phyloP scores from a whole-genome alignment of 2,797 vertebrate genomes.

The Propithecus deckenii region DNA sequence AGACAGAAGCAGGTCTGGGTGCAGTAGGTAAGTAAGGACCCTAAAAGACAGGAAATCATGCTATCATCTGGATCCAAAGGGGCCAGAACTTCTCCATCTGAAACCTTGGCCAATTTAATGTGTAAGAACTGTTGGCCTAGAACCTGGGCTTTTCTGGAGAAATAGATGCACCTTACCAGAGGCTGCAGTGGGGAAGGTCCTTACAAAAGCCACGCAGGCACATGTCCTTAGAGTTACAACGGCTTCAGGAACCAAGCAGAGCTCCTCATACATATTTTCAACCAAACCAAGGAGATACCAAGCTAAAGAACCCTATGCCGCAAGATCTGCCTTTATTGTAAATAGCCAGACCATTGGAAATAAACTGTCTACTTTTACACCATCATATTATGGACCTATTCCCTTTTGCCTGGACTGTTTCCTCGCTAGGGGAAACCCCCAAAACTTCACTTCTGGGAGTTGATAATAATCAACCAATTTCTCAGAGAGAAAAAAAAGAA shows the following conservation, averaged over 20 bases:
- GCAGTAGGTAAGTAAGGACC: not conserved
- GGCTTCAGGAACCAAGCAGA: not conserved
- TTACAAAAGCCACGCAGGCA: not conserved
- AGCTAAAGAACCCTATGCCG: not conserved
- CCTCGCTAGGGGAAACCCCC: not conserved
- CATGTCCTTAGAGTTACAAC: not conserved
- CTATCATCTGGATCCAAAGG: not conserved
- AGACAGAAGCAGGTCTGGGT: not conserved
- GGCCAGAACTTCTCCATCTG: not conserved
- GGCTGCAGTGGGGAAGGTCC: not conserved
- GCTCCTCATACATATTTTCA: not conserved
- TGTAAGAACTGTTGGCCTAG: not conserved
- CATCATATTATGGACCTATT: not conserved
- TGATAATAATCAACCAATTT: not conserved
- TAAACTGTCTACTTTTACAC: not conserved
- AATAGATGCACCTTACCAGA: not conserved
- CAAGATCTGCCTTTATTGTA: not conserved
- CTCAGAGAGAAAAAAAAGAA: not conserved
- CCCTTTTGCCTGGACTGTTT: not conserved
- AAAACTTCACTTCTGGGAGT: not conserved
- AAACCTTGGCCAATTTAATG: not conserved
- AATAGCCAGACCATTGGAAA: not conserved
- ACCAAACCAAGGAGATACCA: not conserved
- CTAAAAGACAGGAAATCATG: not conserved
- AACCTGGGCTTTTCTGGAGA: not conserved